Base-by-base conservation (phyloP, 1,140 invertebrate genomes). In the Rhyzopertha dominica region DNA sequence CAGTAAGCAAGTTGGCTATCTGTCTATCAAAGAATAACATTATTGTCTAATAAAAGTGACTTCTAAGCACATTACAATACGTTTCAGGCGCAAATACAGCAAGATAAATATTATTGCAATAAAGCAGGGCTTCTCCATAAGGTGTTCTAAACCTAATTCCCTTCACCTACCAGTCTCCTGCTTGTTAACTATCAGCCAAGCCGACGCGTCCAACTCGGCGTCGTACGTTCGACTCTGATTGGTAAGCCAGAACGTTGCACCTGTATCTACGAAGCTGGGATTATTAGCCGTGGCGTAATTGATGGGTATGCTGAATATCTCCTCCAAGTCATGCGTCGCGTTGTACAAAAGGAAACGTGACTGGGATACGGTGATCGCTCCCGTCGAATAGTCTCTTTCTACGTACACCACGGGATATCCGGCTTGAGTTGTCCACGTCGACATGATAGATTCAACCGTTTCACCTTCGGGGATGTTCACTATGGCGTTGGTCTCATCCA, bases 321-420 rank as follows among this genome's bases (percentile, higher is more conserved):
- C 7, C 7, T 26, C n/a, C n/a, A 26, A 26, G n/a, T 26, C 24
- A 26, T 32, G 8, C 10, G 8, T 32, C 5, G 30, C 30, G 30
- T 32, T 14, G 8, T 9, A 5, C 7, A 32, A 14, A 4, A 42
- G 7, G 17, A 32, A 38, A 46, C 51, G 35, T 46, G 75, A 74
- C 66, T 78, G 76, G 13, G 58, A 58, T 40, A 78, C 44, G n/a
- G 38, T 43, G 1, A 68, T 64, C 0, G 65, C 59, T 26, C 59
- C 63, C 13, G 64, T 61, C 2, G 62, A 46, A 35, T 77, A 75
- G 51, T 77, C 59, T 31, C 71, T 67, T 0, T 54, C 67, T 4
- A 83, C 68, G 2, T 66, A 78, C 2, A 85, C 65, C 1, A 83
- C 61, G 0, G 83, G 82, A 61, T 79, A 80, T 38, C 76, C 69